These are phyloP conservation scores for Pelmatolapia mariae DNA, from an alignment of 2,113 vertebrate species.

Conservation along the genomic window DNA sequence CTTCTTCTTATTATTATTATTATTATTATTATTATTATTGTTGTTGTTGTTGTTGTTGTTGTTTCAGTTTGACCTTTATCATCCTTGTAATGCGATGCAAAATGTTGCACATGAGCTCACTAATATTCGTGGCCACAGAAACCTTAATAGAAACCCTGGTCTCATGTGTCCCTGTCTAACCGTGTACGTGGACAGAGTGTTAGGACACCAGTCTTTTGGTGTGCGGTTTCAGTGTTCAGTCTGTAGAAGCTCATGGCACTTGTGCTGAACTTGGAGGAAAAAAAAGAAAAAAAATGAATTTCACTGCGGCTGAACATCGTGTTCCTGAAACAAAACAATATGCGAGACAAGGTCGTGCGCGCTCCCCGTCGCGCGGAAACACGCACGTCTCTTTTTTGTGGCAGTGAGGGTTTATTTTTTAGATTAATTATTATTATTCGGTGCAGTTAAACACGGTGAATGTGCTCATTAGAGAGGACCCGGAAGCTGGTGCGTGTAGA, in stretches of 20 bases:
- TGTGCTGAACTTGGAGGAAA: not conserved
- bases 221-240: not conserved
- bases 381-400: not conserved
- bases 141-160: not conserved
- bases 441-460: not conserved
- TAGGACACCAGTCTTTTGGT: not conserved
- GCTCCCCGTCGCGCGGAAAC: not conserved
- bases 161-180: not conserved
- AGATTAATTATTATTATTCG: not conserved
- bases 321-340: constrained; percentile 21
- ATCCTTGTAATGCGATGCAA: not conserved
- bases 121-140: not conserved
- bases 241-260: not conserved
- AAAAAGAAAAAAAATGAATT: not conserved
- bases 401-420: not conserved
- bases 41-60: not conserved
- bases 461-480: not conserved
- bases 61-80: not conserved
- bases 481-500: not conserved
- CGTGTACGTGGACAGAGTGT: not conserved
- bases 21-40: no score
- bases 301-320: constrained; percentile 27
- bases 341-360: not conserved
- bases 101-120: not conserved
- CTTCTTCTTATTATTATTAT: no score